Evolutionary conservation across 30 jellyfish, hydroid and myxozoan genomes (phyloP), one percentile per base, ranked within the genome.

Genomic region (Turritopsis rubra): DNA sequence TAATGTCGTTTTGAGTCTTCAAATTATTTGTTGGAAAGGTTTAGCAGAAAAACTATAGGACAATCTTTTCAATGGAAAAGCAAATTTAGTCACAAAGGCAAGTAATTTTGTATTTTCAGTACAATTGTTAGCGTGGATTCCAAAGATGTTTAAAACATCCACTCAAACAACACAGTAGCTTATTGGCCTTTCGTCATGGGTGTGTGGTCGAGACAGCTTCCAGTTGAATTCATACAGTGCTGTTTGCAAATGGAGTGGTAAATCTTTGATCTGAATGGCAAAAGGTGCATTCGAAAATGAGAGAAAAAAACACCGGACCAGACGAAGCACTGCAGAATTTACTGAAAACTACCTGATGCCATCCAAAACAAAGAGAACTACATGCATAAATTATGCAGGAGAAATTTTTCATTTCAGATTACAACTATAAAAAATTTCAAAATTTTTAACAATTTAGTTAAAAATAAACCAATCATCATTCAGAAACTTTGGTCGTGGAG

Each of bases 401-500:
- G 60, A 41, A 41, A 41, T 41, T 41, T 41, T 41, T 41, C 13
- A 41, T 41, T 41, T 41, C 5, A 41, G 60, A 41, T 41, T 41
- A 41, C 60, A 41, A 41, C 60, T 41, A 13, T 41, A 41, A 41
- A 41, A 41, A 41, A 41, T 41, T 41, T 41, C 60, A 68, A 68
- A 22, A 9, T 68, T n/a, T 68, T 68, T 9, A n/a, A n/a, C 77
- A n/a, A 68, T 22, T 82, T 82, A 65, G 73, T 70, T 82, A 28
- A 65, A 82, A 27, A 82, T 23, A 71, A 82, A 66, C 88, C 88
- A 82, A 82, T 82, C 88, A 71, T 82, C 86, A 20, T 82, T 81
- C 65, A 82, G 28, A 65, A 82, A 66, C 72, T 82, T 82, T 65
- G 88, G 88, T 19, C 88, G 88, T 20, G 88, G 88, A 65, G 88